Evolutionary conservation across 1,140 invertebrate species (phyloP).

Genomic region (Coenobita brevimanus): DNA sequence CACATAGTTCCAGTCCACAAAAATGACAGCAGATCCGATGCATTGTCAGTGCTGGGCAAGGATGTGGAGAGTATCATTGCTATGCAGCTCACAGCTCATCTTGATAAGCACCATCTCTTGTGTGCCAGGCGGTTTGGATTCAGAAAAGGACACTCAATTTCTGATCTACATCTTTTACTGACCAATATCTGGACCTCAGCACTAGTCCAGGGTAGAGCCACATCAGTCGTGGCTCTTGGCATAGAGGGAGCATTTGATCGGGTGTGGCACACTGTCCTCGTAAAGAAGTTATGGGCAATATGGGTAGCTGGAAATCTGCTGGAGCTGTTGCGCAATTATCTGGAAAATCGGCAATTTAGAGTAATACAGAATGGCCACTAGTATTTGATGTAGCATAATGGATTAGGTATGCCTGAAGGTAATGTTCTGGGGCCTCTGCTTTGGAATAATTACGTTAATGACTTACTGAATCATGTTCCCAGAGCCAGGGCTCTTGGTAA

Average conservation of each 20-base stretch:
- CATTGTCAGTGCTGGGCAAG: slow-evolving; percentile 3
- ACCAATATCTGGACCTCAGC: not conserved
- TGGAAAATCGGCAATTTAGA: not conserved
- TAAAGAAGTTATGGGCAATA: not conserved
- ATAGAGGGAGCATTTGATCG: slow-evolving; percentile 6
- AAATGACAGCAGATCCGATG: too few species aligned
- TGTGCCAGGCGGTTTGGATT: slow-evolving; percentile 10
- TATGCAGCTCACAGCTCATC: not conserved
- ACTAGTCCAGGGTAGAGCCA: not conserved
- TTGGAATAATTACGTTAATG: slow-evolving; percentile 5
- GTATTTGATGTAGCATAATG: not conserved
- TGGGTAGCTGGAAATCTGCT: not conserved
- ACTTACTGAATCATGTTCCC: not conserved
- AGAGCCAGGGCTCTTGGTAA: not conserved
- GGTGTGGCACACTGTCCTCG: not conserved
- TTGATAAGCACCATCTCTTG: not conserved
- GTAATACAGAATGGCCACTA: not conserved
- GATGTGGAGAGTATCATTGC: not conserved
- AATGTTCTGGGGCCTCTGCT: slow-evolving; percentile 20
- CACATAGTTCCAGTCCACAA: too few species aligned
- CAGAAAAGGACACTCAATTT: not conserved
- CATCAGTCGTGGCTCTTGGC: slow-evolving; percentile 1
- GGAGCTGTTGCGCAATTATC: not conserved
- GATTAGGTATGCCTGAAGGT: not conserved
- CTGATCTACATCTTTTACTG: slow-evolving; percentile 13